Base-by-base conservation (phyloP, 2,888 invertebrate genomes). In the Drosophila meridionalis region DNA sequence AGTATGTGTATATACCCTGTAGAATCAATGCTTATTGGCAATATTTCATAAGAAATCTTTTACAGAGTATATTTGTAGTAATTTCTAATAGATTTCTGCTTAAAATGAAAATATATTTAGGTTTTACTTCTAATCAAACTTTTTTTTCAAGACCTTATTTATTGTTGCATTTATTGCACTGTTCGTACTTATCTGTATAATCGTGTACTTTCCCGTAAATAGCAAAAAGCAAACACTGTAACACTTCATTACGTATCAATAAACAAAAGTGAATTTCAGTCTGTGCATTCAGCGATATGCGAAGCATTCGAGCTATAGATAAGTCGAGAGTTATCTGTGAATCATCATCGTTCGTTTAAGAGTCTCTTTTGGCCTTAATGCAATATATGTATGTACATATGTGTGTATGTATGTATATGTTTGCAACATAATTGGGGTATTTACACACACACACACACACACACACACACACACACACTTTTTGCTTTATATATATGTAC, bases 141-240 rank as follows among this genome's bases (percentile, higher is more conserved):
- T 20, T 20, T 20, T 20, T 1, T 20, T 20, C 20, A 20, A 20
- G 20, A 20, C 20, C 20, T 20, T 20, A 20, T 20, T 20, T 20
- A 20, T 20, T 20, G 20, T 20, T 20, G 20, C 20, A 20, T 20
- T 20, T 20, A 20, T 20, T 20, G 20, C 20, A 20, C 20, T 20
- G 20, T 20, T 20, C 20, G 20, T 20, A 20, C 20, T 20, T 20
- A 20, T 20, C 20, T 20, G 20, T 20, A 43, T 20, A 58, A 28
- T 7, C 36, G 1, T 8, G 58, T 47, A 47, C 58, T 45, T 47
- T n/a, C 47, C 47, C 58, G 58, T 36, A n/a, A 58, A 50, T 50
- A n/a, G 47, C 12, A 43, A 26, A 5, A 34, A 26, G 4, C 14
- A 26, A 12, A 12, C 2, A 12, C 43, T 34, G 3, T 1, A 26